Base-by-base conservation (phyloP, 2,888 invertebrate genomes). In the Tortrix viridana region DNA sequence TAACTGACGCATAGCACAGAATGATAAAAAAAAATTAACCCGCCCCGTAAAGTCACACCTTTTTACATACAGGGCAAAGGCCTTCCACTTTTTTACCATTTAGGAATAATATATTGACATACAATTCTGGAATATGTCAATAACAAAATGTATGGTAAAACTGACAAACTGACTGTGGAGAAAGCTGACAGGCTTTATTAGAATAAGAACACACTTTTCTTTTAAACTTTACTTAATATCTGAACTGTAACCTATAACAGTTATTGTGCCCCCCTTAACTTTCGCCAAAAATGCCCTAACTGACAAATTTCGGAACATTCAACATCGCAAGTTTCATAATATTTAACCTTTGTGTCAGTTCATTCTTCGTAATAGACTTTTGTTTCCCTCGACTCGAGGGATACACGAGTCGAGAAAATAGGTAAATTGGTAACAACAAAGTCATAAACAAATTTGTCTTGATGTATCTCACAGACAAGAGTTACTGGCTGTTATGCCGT, bases 301-400 rank as follows among this genome's bases (percentile, higher is more conserved):
- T 73, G 72, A 81, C 74, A 77, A 78, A 80, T 78, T 74, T 69
- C 68, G 66, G 66, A 64, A 67, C 76, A 80, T 80, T 74, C 72
- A 78, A 71, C 68, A 65, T 70, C 49, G 65, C 56, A 84, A 85
- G 78, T 85, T 82, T 74, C 74, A 80, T 77, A 80, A 82, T 84
- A 84, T 84, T 83, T 81, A 84, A 84, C 79, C 77, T 77, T 75
- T 76, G 74, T 74, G 75, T 75, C 74, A 73, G 76, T 77, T 79
- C 71, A 72, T 74, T 74, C 73, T 72, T 73, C 66, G 72, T 74
- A 76, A 75, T 75, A 74, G 71, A 74, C 76, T 76, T 80, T 78
- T 76, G 76, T 79, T 81, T 76, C 73, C 69, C 53, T 72, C 68
- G 65, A 60, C 76, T 48, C 54, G 38, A 43, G 59, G 53, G 65